Base-by-base conservation (phyloP, 2,113 vertebrate genomes). In the Istiophorus platypterus region DNA sequence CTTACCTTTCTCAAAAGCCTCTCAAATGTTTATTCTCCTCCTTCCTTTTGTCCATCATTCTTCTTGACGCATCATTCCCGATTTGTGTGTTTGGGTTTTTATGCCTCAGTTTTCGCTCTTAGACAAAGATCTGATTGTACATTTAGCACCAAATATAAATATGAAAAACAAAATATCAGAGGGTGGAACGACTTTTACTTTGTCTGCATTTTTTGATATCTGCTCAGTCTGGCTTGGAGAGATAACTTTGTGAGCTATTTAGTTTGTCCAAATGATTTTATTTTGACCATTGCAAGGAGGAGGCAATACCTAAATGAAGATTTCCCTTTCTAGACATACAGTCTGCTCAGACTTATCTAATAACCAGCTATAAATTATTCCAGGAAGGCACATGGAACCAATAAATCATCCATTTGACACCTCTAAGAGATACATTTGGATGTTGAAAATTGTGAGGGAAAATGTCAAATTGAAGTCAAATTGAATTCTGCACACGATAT, bases 381-480 rank as follows among this genome's bases (percentile, higher is more conserved):
- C 39, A 56, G 9, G 31, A 58, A 51, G 61, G 37, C 57, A 52
- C 54, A 59, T 0, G 10, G 57, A 77, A 73, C 70, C 45, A 72
- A 80, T 80, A 77, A 82, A 69, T 71, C 68, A 63, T 67, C 67
- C 6, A 51, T 42, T 20, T 67, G 61, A 71, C 80, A 82, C 41
- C 24, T 77, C 41, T 72, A 39, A 76, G 45, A 56, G 68, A 82
- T 51, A 34, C 68, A 78, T 56, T 62, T 76, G 64, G 67, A 67
- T 64, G 51, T 72, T 59, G 62, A 34, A 85, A 86, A 82, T 7
- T 26, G n/a, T 49, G 71, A 17, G 22, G 20, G 24, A 73, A 73
- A 79, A 71, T 64, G 49, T 72, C 70, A 49, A 66, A 85, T 37
- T 63, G 24, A 78, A 70, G 54, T 75, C 41, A 62, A 78, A 82